Conservation (phyloP, 2,113 vertebrate species). For the Meles meles region DNA sequence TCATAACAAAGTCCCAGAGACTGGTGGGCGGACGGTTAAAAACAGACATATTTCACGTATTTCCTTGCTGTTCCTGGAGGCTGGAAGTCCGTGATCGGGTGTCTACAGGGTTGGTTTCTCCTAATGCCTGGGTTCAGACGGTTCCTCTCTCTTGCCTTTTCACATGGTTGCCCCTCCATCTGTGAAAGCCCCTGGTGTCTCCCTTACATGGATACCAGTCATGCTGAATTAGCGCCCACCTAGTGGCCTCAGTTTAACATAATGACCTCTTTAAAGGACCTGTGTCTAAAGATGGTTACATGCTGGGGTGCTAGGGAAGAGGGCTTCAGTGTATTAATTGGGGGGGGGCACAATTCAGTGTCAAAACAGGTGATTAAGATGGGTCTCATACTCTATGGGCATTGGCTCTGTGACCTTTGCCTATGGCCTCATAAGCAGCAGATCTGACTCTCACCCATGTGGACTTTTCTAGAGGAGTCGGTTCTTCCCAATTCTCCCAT, state of each 20-base stretch:
- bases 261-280: not conserved
- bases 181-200: not conserved
- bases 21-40: not conserved
- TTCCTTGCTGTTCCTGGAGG: not conserved
- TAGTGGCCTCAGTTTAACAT: not conserved
- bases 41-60: not conserved
- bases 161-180: not conserved
- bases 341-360: too few species aligned
- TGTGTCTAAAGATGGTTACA: not conserved
- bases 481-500: too few species aligned
- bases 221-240: rapidly evolving
- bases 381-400: rapidly evolving
- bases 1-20: not conserved
- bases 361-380: rapidly evolving
- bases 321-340: not conserved
- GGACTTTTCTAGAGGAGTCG: not conserved
- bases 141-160: not conserved
- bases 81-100: not conserved
- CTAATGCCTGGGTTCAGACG: not conserved
- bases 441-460: rapidly evolving
- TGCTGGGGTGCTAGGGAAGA: not conserved
- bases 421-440: not conserved
- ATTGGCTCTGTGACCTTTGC: not conserved
- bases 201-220: not conserved
- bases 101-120: not conserved